Evolutionary conservation across 1,140 invertebrate genomes (phyloP).

Genomic region (Drosophila serrata): DNA sequence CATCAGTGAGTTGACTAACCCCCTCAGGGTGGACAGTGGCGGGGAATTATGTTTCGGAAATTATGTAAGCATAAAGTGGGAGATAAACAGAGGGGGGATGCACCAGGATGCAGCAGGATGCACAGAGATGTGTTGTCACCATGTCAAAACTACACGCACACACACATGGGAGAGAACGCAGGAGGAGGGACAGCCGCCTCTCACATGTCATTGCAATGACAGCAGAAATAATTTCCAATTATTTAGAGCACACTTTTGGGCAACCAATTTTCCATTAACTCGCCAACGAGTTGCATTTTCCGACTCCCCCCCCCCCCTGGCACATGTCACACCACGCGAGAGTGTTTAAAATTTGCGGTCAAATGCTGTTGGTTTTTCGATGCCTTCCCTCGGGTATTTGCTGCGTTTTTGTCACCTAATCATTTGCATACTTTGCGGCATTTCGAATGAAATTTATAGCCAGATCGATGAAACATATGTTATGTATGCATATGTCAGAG

Average conservation of each 20-base stretch:
- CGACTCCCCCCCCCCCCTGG: not conserved
- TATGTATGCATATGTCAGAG: not conserved
- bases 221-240: conserved; percentile 74
- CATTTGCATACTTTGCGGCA: conserved; percentile 62
- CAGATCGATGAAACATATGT: conserved; percentile 13
- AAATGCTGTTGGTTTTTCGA: conserved; percentile 21
- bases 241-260: conserved; percentile 73
- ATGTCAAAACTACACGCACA: conserved; percentile 13
- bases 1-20: conserved; percentile 28
- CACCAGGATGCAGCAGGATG: conserved; percentile 2
- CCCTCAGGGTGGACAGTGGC: conserved; percentile 52
- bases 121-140: conserved; percentile 24
- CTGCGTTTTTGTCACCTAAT: conserved; percentile 64
- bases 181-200: not conserved
- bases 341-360: conserved; percentile 70
- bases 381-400: conserved; percentile 27
- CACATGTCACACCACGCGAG: not conserved
- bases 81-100: conserved; percentile 30
- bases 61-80: conserved; percentile 52
- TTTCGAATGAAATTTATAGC: conserved; percentile 14
- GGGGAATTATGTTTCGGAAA: conserved; percentile 56
- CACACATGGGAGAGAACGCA: not conserved
- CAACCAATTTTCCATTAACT: conserved; percentile 28
- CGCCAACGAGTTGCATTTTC: not conserved
- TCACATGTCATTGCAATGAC: conserved; percentile 54